Evolutionary conservation across 1,140 invertebrate species (phyloP), one percentile per base, ranked within the genome.

Genomic region (Metopolophium dirhodum): DNA sequence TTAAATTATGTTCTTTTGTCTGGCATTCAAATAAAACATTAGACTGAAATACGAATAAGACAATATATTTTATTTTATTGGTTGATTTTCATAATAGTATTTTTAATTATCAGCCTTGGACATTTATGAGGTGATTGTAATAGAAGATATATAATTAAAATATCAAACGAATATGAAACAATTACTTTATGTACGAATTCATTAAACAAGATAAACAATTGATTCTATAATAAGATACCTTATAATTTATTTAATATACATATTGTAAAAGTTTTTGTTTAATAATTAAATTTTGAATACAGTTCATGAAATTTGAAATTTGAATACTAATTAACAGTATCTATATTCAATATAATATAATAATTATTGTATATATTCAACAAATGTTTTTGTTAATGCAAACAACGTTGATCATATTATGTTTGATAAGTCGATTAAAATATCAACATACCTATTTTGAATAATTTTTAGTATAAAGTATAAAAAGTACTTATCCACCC

Each of bases 51-150:
- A 68, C 30, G 30, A 68, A 68, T 68, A 68, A n/a, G 11, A n/a
- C 11, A 68, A n/a, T 22, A 54, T 68, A 68, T n/a, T 68, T 11
- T 18, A 68, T n/a, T 68, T 68, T 68, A 68, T 68, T 68, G 11
- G 61, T 68, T 68, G 61, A 68, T n/a, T 68, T 68, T 68, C 30
- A n/a, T n/a, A 68, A 68, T 68, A 68, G 61, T n/a, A n/a, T 68
- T 68, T 68, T 68, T 68, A 68, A 68, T 68, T 68, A 68, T 14
- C 11, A 68, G 30, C 61, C 61, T 68, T 68, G 30, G 61, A 68
- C 61, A 4, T 68, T 68, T 68, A 68, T 68, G 61, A 68, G 61
- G 61, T 68, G 11, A 68, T 68, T 68, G 61, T n/a, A 68, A 68
- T 68, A n/a, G 30, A 68, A 68, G 20, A 54, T 54, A 68, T 68